Evolutionary conservation across 2,888 invertebrate species (phyloP).

Genomic region (Leptarthrus brevirostris): DNA sequence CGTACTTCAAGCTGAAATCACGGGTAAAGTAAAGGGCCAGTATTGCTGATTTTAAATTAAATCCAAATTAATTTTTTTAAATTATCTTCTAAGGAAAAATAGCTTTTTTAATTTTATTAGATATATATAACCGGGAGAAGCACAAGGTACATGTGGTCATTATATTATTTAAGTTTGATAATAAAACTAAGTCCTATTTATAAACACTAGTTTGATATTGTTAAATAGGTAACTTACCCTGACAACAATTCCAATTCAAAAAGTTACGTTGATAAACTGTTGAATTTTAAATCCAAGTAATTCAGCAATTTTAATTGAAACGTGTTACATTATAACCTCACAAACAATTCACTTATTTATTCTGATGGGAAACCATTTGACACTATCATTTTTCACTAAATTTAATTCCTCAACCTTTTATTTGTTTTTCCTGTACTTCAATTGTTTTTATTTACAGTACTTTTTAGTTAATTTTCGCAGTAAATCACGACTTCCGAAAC

Average conservation of each 20-base stretch:
- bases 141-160: too few species aligned
- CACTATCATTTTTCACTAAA: not conserved
- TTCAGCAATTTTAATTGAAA: not conserved
- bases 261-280: not conserved
- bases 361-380: not conserved
- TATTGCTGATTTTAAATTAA: too few species aligned
- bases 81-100: too few species aligned
- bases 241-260: too few species aligned
- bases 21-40: too few species aligned
- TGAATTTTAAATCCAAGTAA: too few species aligned
- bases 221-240: not conserved
- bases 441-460: not conserved
- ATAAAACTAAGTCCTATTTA: not conserved
- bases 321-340: slow-evolving; percentile 43
- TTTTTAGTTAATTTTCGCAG: slow-evolving; percentile 1
- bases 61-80: too few species aligned
- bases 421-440: not conserved
- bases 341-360: not conserved
- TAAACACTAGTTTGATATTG: not conserved
- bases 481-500: slow-evolving; percentile 25
- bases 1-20: too few species aligned
- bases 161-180: too few species aligned
- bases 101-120: too few species aligned
- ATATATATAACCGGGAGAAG: too few species aligned
- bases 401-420: not conserved